These are phyloP conservation scores for Meloidogyne hapla DNA, from an alignment of 1,140 invertebrate genomes.

Conservation along the genomic window DNA sequence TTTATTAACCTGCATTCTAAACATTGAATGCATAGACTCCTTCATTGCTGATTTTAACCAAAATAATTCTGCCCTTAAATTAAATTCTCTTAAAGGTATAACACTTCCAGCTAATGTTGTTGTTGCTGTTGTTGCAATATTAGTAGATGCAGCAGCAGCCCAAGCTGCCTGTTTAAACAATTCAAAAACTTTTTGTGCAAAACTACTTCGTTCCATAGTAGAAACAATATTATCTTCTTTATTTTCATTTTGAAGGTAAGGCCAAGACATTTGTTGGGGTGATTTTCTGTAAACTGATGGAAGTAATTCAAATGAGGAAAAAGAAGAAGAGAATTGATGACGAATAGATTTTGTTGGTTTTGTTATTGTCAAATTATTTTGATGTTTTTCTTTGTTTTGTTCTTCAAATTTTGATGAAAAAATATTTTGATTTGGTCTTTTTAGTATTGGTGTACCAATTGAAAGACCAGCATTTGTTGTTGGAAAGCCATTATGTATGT, in stretches of 20 bases:
- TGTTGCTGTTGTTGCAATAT: not conserved
- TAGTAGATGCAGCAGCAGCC: not conserved
- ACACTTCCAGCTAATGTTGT: too few relatives aligned
- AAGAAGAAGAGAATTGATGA: not conserved
- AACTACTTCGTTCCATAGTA: slow-evolving; percentile 31
- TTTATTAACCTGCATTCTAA: slow-evolving; percentile 48
- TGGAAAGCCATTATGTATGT: not conserved
- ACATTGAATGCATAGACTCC: slow-evolving; percentile 51
- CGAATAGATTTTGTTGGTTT: not conserved
- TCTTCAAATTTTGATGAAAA: not conserved
- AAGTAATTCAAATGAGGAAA: not conserved
- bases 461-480: not conserved
- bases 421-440: not conserved
- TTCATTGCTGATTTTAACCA: slow-evolving; percentile 52
- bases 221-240: not conserved
- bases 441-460: not conserved
- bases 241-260: not conserved
- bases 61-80: slow-evolving; percentile 56
- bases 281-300: not conserved
- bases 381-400: not conserved
- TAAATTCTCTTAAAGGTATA: slow-evolving; percentile 38
- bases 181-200: slow-evolving; percentile 37
- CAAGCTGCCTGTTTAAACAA: slow-evolving; percentile 33
- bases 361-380: too few relatives aligned
- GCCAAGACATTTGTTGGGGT: slow-evolving; percentile 29